Base-by-base conservation (phyloP, 2,797 vertebrate genomes). In the Sebastes hopkinsi region DNA sequence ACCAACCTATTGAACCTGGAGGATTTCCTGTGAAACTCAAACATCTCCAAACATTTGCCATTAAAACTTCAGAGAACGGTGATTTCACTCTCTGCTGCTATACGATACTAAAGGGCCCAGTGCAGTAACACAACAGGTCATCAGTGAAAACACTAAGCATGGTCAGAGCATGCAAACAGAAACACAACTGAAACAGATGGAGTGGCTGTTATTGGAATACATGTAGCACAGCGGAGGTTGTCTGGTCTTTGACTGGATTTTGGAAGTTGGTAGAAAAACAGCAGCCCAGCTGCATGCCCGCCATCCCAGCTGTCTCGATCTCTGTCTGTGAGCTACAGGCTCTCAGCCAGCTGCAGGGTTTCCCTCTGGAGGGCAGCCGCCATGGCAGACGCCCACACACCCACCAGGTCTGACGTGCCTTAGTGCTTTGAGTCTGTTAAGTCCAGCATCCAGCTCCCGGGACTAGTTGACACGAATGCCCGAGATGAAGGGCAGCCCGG, bases 401-500 rank as follows among this genome's bases (percentile, higher is more conserved):
- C 81, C 78, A 71, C 75, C 81, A 74, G 83, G 85, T 85, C 85
- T 66, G 83, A 87, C 88, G 86, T 67, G 84, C 90, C 85, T 77
- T 38, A 89, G 89, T 79, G 90, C 86, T 88, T 81, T 27, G 62
- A 91, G 91, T 92, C 84, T 74, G 80, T 79, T 66, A 58, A 0
- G 14, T 89, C 82, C 81, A 75, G 66, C 52, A 62, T 78, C 80
- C 73, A n/a, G 59, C 36, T 77, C 67, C 54, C 6, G 2, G 32
- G 23, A 11, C 94, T 95, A 98, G 73, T 94, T 95, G 74, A 97
- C 87, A 32, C 97, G 97, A 81, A 98, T 97, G 58, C 99, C 99
- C 62, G 95, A 95, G 92, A 99, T 99, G 89, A 99, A 99, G 50
- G 98, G 99, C 77, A 99, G 96, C 62, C 99, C 97, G 0, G 97